Percentiles rank a stretch among this genome's conserved stretches.
Conservation (phyloP, 2,888 invertebrate genomes). For the Sarcophaga rosellei region DNA sequence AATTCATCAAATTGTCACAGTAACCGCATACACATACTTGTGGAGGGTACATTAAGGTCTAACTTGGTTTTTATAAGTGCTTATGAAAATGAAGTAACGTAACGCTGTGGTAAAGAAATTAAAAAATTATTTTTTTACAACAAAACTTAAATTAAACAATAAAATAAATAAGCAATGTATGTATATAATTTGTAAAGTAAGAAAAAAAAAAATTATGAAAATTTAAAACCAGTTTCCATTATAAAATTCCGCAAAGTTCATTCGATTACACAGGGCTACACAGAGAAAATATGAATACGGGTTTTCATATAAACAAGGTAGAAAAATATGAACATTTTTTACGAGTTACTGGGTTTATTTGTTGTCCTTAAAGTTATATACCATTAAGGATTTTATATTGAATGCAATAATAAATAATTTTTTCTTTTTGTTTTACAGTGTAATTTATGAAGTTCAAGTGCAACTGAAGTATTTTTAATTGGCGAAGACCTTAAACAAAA, state of each 20-base stretch:
- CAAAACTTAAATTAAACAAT: neutral
- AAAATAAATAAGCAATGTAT: neutral
- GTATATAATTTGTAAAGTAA: neutral
- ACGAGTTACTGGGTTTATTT: no score
- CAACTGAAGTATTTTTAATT: neutral
- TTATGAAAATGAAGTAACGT: neutral
- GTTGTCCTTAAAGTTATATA: no score
- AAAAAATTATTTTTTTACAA: no score
- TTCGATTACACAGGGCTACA: neutral
- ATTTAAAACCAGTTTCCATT: conserved; percentile 6
- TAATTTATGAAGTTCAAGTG: conserved; percentile 49
- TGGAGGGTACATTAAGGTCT: conserved; percentile 52
- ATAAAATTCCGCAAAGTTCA: neutral
- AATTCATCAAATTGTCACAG: conserved; percentile 8
- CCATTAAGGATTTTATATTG: no score
- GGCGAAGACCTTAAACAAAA: conserved; percentile 6
- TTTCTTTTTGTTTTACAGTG: no score
- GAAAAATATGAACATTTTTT: no score
- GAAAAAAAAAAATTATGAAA: neutral
- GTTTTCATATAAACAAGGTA: neutral
- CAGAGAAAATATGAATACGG: neutral
- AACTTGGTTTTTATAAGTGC: neutral
- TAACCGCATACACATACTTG: conserved; percentile 39
- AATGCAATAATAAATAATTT: no score
- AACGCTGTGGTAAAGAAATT: neutral